Percentiles rank a stretch among this genome's conserved stretches.
Evolutionary conservation across 2,113 vertebrate genomes (phyloP).

Genomic region (Lepus americanus): DNA sequence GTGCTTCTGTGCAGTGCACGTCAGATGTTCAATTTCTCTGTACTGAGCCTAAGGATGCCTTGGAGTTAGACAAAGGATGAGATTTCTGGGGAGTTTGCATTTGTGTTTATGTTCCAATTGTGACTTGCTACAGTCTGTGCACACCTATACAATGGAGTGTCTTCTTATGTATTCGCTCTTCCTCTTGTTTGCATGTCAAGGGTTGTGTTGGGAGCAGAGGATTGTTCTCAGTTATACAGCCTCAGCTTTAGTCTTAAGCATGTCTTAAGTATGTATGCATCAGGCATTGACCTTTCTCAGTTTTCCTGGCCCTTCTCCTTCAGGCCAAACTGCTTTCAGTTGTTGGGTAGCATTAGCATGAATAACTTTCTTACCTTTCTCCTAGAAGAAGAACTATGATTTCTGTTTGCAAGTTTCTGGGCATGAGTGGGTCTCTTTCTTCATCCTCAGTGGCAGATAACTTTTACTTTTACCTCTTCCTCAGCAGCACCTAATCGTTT

Average conservation of each 20-base stretch:
- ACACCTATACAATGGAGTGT: background rate
- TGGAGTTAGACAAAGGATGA: background rate
- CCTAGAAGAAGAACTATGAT: background rate
- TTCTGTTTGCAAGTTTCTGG: background rate
- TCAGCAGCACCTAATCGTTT: background rate
- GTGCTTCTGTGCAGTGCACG: background rate
- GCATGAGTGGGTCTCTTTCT: background rate
- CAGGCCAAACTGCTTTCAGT: background rate
- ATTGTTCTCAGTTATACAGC: background rate
- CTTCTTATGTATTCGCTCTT: background rate
- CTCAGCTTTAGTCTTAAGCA: background rate
- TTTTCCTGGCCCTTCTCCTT: background rate
- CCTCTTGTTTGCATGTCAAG: background rate
- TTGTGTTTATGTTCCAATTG: background rate
- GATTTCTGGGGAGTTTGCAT: background rate
- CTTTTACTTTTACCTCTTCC: background rate
- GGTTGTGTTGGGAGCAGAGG: background rate
- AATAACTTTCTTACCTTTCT: background rate
- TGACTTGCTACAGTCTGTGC: background rate
- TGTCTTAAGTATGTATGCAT: background rate
- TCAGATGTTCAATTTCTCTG: background rate
- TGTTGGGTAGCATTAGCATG: background rate
- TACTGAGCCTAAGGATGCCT: too few species aligned
- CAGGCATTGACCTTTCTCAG: background rate
- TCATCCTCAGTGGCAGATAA: background rate